A percentile compares a stretch with the other conserved stretches of the same genome.
Evolutionary conservation across 2,113 vertebrate genomes (phyloP).

Genomic region (Ceyx melanurus): DNA sequence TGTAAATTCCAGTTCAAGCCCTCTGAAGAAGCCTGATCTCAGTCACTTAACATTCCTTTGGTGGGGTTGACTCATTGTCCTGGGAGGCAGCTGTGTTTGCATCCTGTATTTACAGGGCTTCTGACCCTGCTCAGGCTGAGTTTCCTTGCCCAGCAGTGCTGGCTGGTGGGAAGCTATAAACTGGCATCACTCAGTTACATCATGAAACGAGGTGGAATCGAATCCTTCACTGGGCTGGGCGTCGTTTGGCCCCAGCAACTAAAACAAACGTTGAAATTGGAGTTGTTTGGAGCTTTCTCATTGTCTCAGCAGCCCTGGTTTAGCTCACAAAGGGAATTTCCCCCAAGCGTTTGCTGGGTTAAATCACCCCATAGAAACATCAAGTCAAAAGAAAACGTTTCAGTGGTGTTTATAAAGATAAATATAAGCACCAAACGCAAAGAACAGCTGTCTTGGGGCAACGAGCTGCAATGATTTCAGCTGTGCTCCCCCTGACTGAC

Average conservation of each 20-base stretch:
- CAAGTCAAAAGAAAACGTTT: not conserved
- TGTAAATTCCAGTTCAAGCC: not conserved
- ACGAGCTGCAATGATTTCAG: not conserved
- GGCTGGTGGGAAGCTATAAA: not conserved
- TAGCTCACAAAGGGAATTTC: not conserved
- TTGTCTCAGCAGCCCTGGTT: not conserved
- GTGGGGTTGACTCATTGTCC: not conserved
- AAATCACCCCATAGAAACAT: not conserved
- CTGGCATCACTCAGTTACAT: not conserved
- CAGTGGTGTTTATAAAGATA: not conserved
- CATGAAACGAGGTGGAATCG: not conserved
- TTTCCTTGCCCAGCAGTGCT: not conserved
- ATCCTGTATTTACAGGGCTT: not conserved
- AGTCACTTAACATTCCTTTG: accelerated
- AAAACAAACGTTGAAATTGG: not conserved
- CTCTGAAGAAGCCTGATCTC: not conserved
- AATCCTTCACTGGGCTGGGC: not conserved
- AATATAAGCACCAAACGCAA: not conserved
- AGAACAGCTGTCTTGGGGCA: not conserved
- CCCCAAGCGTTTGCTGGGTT: not conserved
- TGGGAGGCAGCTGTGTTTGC: not conserved
- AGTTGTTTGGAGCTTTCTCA: not conserved
- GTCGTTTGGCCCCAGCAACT: not conserved
- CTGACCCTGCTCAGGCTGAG: not conserved
- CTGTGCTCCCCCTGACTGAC: not conserved